Evolutionary conservation across 1,140 invertebrate genomes (phyloP), one percentile per base, ranked within the genome.

Genomic region (Agrypnia vestita): DNA sequence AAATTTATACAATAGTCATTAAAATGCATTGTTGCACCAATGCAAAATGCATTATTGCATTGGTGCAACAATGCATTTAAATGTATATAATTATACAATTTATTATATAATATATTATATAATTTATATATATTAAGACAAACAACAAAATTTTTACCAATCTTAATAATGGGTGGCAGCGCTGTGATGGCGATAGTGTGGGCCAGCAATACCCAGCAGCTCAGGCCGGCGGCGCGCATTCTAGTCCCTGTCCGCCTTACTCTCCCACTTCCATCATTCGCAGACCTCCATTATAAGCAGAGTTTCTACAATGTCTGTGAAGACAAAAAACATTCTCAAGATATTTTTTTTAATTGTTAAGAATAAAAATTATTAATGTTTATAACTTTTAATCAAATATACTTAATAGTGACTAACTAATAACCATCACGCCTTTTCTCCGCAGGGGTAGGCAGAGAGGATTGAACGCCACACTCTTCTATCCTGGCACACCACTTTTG

Each of bases 151-250:
- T 46, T 90, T n/a, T 91, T 84, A 93, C 92, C 92, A 86, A 93
- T 93, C 88, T 92, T 92, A 86, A 93, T 91, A 82, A 93, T 92
- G 61, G 92, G 92, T 76, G 92, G 92, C 82, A 93, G 84, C 62
- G 92, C 89, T 64, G 86, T 87, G 51, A 87, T 88, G 79, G 86
- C 85, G 64, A 88, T 87, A 84, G 88, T 80, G 53, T 83, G 82
- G 55, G 85, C 86, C 83, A 90, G 86, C 83, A 91, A 84, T 69
- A 89, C 81, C 86, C 87, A 89, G 81, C 86, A 85, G 64, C 85
- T 86, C 86, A 83, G 84, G 82, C 79, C 82, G 83, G 86, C 80
- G 83, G 85, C 84, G 86, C 86, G 87, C 88, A 82, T 85, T 86
- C 56, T 80, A 59, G 64, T 35, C 43, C 62, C 55, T 56, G 8